Conservation (phyloP, 1,140 invertebrate species). For the Trichoplusia ni region DNA sequence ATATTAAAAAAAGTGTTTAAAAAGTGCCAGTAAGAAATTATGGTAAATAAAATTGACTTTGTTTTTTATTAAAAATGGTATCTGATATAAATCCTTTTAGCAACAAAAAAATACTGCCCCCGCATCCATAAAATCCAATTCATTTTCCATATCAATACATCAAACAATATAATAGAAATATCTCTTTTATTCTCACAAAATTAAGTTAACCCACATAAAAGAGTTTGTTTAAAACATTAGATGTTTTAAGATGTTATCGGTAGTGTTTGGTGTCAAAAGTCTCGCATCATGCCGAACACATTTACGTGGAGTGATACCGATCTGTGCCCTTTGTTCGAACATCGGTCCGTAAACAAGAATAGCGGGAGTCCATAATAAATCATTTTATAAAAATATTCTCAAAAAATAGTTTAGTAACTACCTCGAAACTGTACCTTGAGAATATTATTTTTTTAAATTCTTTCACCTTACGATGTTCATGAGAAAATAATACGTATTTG, state of each 20-base stretch:
- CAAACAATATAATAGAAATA: slow-evolving; percentile 58
- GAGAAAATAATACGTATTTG: slow-evolving; percentile 34
- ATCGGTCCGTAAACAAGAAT: slow-evolving; percentile 77
- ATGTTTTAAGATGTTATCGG: slow-evolving; percentile 77
- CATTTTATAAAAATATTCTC: slow-evolving; percentile 57
- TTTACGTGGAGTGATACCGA: slow-evolving; percentile 67
- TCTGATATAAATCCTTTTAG: slow-evolving; percentile 1
- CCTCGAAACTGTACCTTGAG: not conserved
- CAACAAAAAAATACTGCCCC: slow-evolving; percentile 34
- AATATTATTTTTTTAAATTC: not conserved
- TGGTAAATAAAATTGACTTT: not conserved
- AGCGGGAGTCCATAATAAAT: slow-evolving; percentile 79
- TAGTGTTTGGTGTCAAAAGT: slow-evolving; percentile 78
- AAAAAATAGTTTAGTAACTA: slow-evolving; percentile 12
- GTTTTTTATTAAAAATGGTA: slow-evolving; percentile 9
- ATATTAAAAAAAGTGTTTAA: no score
- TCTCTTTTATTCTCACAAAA: slow-evolving; percentile 73
- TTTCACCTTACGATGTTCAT: slow-evolving; percentile 6
- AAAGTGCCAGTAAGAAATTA: not conserved
- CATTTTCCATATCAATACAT: slow-evolving; percentile 47
- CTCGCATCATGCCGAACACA: slow-evolving; percentile 79
- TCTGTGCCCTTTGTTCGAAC: slow-evolving; percentile 69
- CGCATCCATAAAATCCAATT: slow-evolving; percentile 39
- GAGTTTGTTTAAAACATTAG: slow-evolving; percentile 81
- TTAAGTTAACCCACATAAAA: slow-evolving; percentile 78